These are phyloP conservation scores for Vimba vimba DNA, from an alignment of 2,113 vertebrate genomes.

Conservation along the genomic window DNA sequence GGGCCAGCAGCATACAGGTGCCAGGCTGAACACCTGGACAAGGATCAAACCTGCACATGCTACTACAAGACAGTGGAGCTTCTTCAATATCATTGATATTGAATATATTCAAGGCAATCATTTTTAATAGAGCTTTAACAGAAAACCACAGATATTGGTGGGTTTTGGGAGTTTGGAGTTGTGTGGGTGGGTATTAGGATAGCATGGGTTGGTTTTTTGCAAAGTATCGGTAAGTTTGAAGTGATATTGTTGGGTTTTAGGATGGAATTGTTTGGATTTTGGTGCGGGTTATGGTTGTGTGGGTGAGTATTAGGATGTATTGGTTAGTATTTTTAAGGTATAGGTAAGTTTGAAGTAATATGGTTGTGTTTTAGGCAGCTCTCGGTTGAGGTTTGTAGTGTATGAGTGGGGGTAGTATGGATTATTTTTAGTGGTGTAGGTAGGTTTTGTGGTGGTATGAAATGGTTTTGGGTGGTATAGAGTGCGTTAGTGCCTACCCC, in stretches of 20 bases:
- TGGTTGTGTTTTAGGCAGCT: not conserved
- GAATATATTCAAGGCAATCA: not conserved
- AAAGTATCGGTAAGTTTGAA: not conserved
- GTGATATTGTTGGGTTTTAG: not conserved
- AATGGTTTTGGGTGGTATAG: no score
- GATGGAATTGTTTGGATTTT: not conserved
- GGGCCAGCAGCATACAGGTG: constrained; percentile 36
- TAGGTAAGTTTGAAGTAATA: not conserved
- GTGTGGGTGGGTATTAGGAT: not conserved
- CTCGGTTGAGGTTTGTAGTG: not conserved
- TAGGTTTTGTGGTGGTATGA: not conserved
- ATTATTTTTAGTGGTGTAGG: not conserved
- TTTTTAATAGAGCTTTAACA: not conserved
- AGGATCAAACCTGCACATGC: not conserved
- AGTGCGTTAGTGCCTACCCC: no score
- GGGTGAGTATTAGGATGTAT: not conserved
- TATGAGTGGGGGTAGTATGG: no score
- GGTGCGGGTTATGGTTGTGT: not conserved
- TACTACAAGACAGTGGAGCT: not conserved
- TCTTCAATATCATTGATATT: constrained; percentile 3
- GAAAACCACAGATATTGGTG: not conserved
- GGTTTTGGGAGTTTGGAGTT: not conserved
- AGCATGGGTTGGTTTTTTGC: not conserved
- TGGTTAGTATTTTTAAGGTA: not conserved
- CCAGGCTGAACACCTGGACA: constrained; percentile 44